A percentile compares a stretch with the other conserved stretches of the same genome.
These are phyloP conservation scores for Papilio elwesi DNA, from an alignment of 2,888 invertebrate species.

Conservation along the genomic window DNA sequence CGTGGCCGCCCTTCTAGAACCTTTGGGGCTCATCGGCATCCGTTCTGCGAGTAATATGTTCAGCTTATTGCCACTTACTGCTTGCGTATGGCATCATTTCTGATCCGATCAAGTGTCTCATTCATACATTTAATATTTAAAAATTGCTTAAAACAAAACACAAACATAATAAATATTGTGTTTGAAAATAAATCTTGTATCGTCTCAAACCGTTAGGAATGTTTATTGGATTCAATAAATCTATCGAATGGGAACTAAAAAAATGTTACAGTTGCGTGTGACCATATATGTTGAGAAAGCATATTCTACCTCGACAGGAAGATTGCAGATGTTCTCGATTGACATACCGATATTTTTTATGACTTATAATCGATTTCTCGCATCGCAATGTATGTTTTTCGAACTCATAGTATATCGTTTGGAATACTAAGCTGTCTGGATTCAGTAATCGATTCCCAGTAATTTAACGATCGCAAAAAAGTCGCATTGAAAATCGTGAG, in stretches of 20 bases:
- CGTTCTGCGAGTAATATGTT: too few relatives aligned
- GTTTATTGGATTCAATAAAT: slow-evolving; percentile 19
- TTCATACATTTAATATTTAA: too few relatives aligned
- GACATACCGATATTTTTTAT: slow-evolving; percentile 10
- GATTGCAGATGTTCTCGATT: slow-evolving; percentile 4
- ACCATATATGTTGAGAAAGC: slow-evolving; percentile 5
- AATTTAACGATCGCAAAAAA: neutral
- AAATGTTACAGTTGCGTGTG: slow-evolving; percentile 26
- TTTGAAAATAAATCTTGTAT: slow-evolving; percentile 10
- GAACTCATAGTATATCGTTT: neutral
- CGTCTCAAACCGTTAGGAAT: slow-evolving; percentile 21
- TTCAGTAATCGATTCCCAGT: neutral
- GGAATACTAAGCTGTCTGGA: neutral
- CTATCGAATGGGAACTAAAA: slow-evolving; percentile 13
- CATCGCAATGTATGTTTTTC: slow-evolving; percentile 4
- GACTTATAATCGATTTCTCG: slow-evolving; percentile 1
- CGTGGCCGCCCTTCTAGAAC: too few relatives aligned
- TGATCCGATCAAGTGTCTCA: too few relatives aligned
- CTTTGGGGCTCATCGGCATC: too few relatives aligned
- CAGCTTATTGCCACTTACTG: too few relatives aligned
- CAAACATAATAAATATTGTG: slow-evolving; percentile 6
- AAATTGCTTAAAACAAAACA: neutral
- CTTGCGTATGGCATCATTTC: too few relatives aligned
- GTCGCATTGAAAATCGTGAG: neutral
- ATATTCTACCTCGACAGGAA: neutral